Conservation (phyloP, 2,113 vertebrate species). For the Ptilonorhynchus violaceus region DNA sequence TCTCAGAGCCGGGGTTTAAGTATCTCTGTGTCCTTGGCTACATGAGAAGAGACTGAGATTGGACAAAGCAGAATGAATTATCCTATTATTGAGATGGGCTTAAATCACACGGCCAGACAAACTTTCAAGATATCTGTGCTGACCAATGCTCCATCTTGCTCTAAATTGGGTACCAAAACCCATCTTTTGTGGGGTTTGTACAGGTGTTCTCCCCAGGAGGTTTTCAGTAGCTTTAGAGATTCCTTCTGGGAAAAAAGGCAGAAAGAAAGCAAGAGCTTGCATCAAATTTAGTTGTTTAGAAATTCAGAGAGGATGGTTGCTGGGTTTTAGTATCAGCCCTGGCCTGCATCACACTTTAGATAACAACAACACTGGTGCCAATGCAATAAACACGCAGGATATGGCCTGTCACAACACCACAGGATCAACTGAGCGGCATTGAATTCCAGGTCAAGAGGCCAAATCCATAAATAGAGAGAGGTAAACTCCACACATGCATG, state of each 20-base stretch:
- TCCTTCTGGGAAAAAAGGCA: not conserved
- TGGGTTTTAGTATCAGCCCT: not conserved
- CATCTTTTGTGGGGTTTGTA: not conserved
- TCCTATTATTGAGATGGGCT: not conserved
- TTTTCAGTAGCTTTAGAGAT: not conserved
- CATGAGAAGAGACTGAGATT: not conserved
- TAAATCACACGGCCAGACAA: not conserved
- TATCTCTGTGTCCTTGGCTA: not conserved
- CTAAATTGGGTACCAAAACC: not conserved
- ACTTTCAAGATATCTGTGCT: not conserved
- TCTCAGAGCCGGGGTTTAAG: not conserved
- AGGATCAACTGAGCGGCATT: slow-evolving; percentile 20
- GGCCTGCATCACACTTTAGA: not conserved
- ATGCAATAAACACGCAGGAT: not conserved
- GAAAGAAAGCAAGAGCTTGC: not conserved
- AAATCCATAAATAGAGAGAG: slow-evolving; percentile 61
- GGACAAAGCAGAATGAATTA: not conserved
- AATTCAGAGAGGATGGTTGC: not conserved
- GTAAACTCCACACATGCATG: slow-evolving; percentile 24
- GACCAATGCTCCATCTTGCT: not conserved
- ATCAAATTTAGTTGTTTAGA: not conserved
- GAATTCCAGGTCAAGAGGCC: slow-evolving; percentile 53
- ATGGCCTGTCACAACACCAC: not conserved
- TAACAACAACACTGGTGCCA: slow-evolving; percentile 18
- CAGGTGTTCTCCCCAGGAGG: not conserved